A percentile compares a stretch with the other conserved stretches of the same genome.
These are phyloP conservation scores for Drosophila mimica DNA, from an alignment of 2,888 invertebrate genomes.

Conservation along the genomic window DNA sequence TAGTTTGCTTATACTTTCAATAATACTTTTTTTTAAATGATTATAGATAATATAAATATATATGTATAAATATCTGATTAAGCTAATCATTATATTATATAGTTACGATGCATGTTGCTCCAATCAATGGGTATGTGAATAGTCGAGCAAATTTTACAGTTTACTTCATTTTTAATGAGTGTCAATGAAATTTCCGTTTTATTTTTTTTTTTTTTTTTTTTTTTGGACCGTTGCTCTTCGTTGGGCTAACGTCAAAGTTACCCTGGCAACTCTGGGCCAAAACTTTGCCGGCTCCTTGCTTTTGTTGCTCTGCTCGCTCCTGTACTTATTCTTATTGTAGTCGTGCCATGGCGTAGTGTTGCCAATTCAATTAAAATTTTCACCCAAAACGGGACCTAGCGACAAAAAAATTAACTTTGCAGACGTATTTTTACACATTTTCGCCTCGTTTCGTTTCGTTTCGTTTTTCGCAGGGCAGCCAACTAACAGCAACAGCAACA, in stretches of 20 bases:
- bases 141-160: constrained; percentile 1
- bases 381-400: constrained; percentile 36
- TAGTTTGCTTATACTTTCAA: background rate
- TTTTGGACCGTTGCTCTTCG: constrained; percentile 24
- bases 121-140: constrained; percentile 26
- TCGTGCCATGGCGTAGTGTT: constrained; percentile 50
- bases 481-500: constrained; percentile 31
- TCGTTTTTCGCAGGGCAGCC: constrained; percentile 34
- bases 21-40: background rate
- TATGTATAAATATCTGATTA: background rate
- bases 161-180: constrained; percentile 65
- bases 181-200: constrained; percentile 72
- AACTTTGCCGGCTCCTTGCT: constrained; percentile 38
- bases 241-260: constrained; percentile 20
- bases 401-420: constrained; percentile 65
- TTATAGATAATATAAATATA: background rate
- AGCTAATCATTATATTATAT: background rate
- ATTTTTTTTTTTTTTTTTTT: constrained; percentile 7
- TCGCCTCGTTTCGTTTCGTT: constrained; percentile 29
- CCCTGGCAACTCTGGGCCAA: constrained; percentile 56
- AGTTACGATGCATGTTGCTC: background rate
- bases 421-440: constrained; percentile 59
- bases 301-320: background rate
- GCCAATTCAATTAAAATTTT: constrained; percentile 71
- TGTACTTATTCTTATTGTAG: constrained; percentile 9